Evolutionary conservation across 2,888 invertebrate species (phyloP).

Genomic region (Polia nebulosa): DNA sequence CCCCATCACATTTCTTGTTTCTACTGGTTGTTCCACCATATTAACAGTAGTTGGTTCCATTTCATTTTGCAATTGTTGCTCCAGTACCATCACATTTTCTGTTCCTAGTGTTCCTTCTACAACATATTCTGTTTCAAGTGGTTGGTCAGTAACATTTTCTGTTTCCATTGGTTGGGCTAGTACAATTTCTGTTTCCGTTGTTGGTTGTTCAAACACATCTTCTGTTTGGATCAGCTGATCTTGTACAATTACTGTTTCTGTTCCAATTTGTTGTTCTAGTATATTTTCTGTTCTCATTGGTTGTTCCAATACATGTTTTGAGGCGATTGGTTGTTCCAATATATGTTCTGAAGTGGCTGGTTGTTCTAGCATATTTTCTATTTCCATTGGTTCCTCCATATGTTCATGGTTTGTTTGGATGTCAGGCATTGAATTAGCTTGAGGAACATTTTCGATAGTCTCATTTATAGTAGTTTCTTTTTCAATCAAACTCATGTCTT

Average conservation of each 20-base stretch:
- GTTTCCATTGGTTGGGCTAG: slow-evolving; percentile 26
- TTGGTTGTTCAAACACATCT: slow-evolving; percentile 29
- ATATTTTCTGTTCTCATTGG: slow-evolving; percentile 24
- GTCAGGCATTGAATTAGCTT: slow-evolving; percentile 43
- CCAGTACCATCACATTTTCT: slow-evolving; percentile 26
- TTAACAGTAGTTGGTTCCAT: slow-evolving; percentile 21
- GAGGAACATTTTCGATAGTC: slow-evolving; percentile 24
- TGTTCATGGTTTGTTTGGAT: slow-evolving; percentile 33
- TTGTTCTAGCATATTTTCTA: slow-evolving; percentile 35
- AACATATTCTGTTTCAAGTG: slow-evolving; percentile 28
- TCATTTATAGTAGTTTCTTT: slow-evolving; percentile 35
- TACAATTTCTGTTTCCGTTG: slow-evolving; percentile 19
- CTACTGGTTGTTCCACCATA: slow-evolving; percentile 18
- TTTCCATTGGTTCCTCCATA: slow-evolving; percentile 35
- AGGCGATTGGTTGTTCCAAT: slow-evolving; percentile 24
- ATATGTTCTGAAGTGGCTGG: slow-evolving; percentile 21
- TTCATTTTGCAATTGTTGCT: slow-evolving; percentile 31
- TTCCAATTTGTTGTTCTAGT: slow-evolving; percentile 26
- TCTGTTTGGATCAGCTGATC: slow-evolving; percentile 32
- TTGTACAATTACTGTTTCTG: slow-evolving; percentile 18
- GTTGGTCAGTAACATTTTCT: slow-evolving; percentile 27
- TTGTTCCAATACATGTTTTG: slow-evolving; percentile 19
- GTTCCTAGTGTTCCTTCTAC: slow-evolving; percentile 26
- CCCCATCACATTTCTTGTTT: slow-evolving; percentile 14
- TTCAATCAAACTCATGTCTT: slow-evolving; percentile 24